Evolutionary conservation across 2,888 invertebrate species (phyloP).

Genomic region (Chaetoderma sp.): DNA sequence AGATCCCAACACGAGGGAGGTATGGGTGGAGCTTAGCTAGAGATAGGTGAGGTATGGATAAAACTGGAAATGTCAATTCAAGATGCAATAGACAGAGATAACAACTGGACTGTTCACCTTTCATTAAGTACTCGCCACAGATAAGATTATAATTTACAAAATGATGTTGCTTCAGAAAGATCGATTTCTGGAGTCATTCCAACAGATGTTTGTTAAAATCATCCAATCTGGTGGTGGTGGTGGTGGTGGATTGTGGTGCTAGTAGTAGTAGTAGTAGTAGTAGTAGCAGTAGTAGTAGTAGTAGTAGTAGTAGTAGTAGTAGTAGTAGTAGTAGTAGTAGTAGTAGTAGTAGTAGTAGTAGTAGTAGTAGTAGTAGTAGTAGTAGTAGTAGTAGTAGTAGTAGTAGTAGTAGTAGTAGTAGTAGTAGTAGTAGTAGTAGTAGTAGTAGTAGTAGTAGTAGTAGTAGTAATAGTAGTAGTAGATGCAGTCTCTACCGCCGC

Average conservation of each 20-base stretch:
- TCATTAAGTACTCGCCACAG: too few relatives aligned
- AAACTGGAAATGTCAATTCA: too few relatives aligned
- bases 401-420: conserved; percentile 23
- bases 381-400: conserved; percentile 13
- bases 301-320: conserved; percentile 19
- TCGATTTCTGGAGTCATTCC: too few relatives aligned
- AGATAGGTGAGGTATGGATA: too few relatives aligned
- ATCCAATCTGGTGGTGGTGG: too few relatives aligned
- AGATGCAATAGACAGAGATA: too few relatives aligned
- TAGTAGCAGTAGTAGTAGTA: conserved; percentile 1
- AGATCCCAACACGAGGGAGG: too few relatives aligned
- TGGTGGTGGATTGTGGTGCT: conserved; percentile 15
- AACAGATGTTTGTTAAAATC: too few relatives aligned
- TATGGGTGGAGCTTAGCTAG: too few relatives aligned
- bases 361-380: conserved; percentile 20
- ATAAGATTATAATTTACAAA: too few relatives aligned
- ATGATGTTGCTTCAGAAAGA: too few relatives aligned
- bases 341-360: conserved; percentile 23
- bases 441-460: conserved; percentile 20
- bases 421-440: conserved; percentile 22
- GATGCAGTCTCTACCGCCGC: neutral
- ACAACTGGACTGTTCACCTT: too few relatives aligned
- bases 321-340: conserved; percentile 24
- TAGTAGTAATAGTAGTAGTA: conserved; percentile 16
- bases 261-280: neutral